Evolutionary conservation across 2,113 vertebrate genomes (phyloP), one percentile per base, ranked within the genome.

Genomic region (Anarhynchus alexandrinus): DNA sequence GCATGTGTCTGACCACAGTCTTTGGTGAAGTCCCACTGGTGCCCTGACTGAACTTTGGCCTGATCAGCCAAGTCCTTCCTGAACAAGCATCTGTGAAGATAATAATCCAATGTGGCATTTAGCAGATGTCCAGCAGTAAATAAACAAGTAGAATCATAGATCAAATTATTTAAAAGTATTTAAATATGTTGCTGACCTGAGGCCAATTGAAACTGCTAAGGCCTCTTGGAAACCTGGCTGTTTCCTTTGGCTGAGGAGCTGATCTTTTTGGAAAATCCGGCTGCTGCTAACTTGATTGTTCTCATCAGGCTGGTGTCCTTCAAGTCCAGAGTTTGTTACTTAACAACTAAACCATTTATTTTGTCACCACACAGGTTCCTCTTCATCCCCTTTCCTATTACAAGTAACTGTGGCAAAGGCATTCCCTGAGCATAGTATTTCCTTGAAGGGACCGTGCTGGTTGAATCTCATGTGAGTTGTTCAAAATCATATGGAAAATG

Each of bases 381-480:
- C 29, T 70, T 61, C 16, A 6, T 34, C 9, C 18, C 3, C 5
- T 86, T 85, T 80, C 30, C 6, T 86, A 7, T 36, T 55, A 15
- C 1, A 10, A 43, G 10, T 47, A 27, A 36, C 58, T 36, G 5
- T 54, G 12, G 13, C 45, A 86, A 11, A 54, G 11, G 4, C 8
- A 69, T 57, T 94, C 38, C 38, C 29, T 80, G 54, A 67, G 38
- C 26, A 86, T 15, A 42, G 8, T 65, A 59, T 47, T 80, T 80
- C 12, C 22, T 66, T 90, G 8, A 34, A 57, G 20, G 15, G 9
- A 54, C 30, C 0, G 0, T 52, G 22, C 3, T 45, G 9, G 22
- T 52, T 81, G 27, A 49, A 65, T 57, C 54, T 73, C 22, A 36
- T 12, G 17, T 25, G 27, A 49, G 17, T 42, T 58, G 2, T 54